A percentile compares a stretch with the other conserved stretches of the same genome.
Evolutionary conservation across 2,888 invertebrate genomes (phyloP).

Genomic region (Deilephila porcellus): DNA sequence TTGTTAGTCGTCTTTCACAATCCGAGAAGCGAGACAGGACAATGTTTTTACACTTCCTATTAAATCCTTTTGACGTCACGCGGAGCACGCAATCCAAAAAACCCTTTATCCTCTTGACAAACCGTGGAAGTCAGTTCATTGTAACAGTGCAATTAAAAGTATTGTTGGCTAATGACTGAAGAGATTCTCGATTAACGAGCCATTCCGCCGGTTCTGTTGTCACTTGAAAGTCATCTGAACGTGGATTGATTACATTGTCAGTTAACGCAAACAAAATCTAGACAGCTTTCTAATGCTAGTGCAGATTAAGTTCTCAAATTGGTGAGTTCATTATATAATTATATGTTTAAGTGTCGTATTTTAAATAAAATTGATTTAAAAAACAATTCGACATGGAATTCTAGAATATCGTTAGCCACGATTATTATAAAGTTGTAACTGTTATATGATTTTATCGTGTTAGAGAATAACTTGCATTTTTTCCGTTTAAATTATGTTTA

Average conservation of each 20-base stretch:
- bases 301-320: not conserved
- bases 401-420: too few relatives aligned
- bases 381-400: too few relatives aligned
- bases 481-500: too few relatives aligned
- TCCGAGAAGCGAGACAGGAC: conserved; percentile 14
- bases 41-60: not conserved
- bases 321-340: not conserved
- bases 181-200: not conserved
- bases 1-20: conserved; percentile 9
- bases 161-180: conserved; percentile 9
- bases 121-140: conserved; percentile 19
- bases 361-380: too few relatives aligned
- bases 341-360: not conserved
- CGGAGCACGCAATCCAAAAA: conserved; percentile 6
- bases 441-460: too few relatives aligned
- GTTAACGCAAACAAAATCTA: not conserved
- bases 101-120: conserved; percentile 13
- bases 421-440: too few relatives aligned
- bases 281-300: not conserved
- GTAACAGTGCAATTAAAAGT: conserved; percentile 12
- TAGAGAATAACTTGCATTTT: too few relatives aligned
- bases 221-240: conserved; percentile 21
- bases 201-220: conserved; percentile 1
- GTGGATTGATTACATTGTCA: conserved; percentile 6
- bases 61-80: conserved; percentile 20